Evolutionary conservation across 2,113 vertebrate genomes (phyloP), one percentile per base, ranked within the genome.

Genomic region (Platanista minor): DNA sequence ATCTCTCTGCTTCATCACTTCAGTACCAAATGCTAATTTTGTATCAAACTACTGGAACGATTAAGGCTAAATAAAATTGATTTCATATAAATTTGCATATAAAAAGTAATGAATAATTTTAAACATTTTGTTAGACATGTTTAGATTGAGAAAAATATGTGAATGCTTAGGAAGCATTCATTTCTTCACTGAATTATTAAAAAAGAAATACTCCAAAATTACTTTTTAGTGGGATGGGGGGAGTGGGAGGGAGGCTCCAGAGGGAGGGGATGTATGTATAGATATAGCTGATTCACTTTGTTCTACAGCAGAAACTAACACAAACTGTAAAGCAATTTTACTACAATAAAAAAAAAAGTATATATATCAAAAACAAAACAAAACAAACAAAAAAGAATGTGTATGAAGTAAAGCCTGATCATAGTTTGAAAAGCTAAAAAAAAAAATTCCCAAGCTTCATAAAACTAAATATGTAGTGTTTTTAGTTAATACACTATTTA

Each of bases 191-290:
- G 43, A 90, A 62, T 93, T 80, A 94, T 18, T 87, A 31, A 77
- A 93, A 90, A 64, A 81, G 20, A 92, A 92, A 54, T 49, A 33
- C 9, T 84, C 82, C 27, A 97, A 94, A 95, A 87, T 82, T 61
- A 83, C 13, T 88, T 87, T 91, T 69, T 8, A 3, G 52, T 52
- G 15, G 52, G 5, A 52, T 52, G 17, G 52, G 52, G 52, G 52
- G 52, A 52, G 15, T 52, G 52, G 52, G 52, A 52, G 52, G 52
- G 52, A 52, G 52, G 52, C 52, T 52, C 15, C 52, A 52, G 4
- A 52, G 52, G 52, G 15, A 52, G 52, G 52, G 52, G 15, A 52
- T 52, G 15, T 52, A 52, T 6, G 15, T 52, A 52, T 52, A 52
- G 15, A 52, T 18, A 52, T 15, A 52, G 52, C 52, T 52, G 52